Evolutionary conservation across 30 jellyfish, hydroid and myxozoan species (phyloP), one percentile per base, ranked within the genome.

Genomic region (Haliclystus octoradiatus): DNA sequence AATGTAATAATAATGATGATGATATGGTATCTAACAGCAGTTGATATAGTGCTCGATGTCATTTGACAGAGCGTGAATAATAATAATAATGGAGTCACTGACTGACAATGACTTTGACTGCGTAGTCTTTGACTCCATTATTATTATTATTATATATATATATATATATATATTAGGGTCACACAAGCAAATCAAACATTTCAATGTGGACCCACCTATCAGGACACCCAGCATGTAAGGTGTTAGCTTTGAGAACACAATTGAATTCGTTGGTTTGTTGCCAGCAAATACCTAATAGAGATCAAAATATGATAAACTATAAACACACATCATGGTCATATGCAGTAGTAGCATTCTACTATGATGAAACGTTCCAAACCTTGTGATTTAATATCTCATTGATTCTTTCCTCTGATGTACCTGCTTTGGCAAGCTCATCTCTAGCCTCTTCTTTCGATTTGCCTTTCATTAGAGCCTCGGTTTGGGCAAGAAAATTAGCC

Each of bases 401-500:
- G 57, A 78, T 72, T 50, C 72, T 76, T 9, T 63, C 92, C 1
- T 77, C 89, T 4, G 80, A 1, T 35, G 52, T 49, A 12, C 89
- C 89, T 14, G 92, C 50, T 1, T 66, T 51, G 50, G 69, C 90
- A 3, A 92, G 80, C 35, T 92, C 99, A 7, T 63, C 61, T 31
- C 83, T 74, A 2, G 94, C 99, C 50, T 84, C 96, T 2, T 76
- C 87, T 25, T 50, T 62, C 15, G 97, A 76, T 63, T 92, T 92
- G 0, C 99, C 99, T 49, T 84, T 84, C 99, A 92, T 92, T 34
- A 92, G 71, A 0, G 99, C 99, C 70, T 92, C 99, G 2, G 99
- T 92, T 63, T 92, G 99, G 1, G 99, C 99, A 51, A 92, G 70
- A 81, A 93, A 92, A 57, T 92, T 92, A 24, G 99, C 95, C 19